Conservation (phyloP, 2,797 vertebrate genomes). For the Sebastes matsubarae region DNA sequence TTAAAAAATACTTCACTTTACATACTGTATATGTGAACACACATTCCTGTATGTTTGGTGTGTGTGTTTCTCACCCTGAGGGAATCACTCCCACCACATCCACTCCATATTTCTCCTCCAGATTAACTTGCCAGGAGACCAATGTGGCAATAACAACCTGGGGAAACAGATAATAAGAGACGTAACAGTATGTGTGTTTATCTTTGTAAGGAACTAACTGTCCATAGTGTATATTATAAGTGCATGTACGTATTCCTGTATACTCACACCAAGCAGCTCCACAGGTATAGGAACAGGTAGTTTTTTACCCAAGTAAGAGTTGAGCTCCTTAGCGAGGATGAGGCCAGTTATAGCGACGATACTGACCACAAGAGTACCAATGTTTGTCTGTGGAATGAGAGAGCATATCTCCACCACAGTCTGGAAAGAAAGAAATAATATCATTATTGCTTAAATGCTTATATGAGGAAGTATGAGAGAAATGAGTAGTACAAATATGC, state of each 20-base stretch:
- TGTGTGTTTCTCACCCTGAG: conserved; percentile 84
- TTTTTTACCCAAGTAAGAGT: conserved; percentile 79
- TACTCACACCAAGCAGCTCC: conserved; percentile 89
- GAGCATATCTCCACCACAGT: conserved; percentile 86
- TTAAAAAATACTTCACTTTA: neutral
- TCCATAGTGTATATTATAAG: neutral
- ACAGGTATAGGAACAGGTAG: conserved; percentile 91
- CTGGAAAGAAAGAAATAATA: conserved; percentile 72
- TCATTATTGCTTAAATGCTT: neutral
- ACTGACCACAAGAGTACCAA: conserved; percentile 88
- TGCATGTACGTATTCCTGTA: neutral
- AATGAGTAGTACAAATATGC: conserved; percentile 13
- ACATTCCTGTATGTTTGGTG: neutral
- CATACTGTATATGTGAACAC: neutral
- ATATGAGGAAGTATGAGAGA: neutral
- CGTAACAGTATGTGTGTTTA: neutral
- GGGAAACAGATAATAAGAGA: neutral
- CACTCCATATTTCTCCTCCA: conserved; percentile 80
- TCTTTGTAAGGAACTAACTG: neutral
- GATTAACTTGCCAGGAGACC: conserved; percentile 84
- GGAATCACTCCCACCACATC: conserved; percentile 91
- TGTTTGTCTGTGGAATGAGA: conserved; percentile 83
- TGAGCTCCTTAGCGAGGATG: conserved; percentile 87
- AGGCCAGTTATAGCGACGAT: conserved; percentile 86
- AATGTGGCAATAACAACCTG: conserved; percentile 90